Evolutionary conservation across 2,113 vertebrate species (phyloP).

Genomic region (Nycticryphes semicollaris): DNA sequence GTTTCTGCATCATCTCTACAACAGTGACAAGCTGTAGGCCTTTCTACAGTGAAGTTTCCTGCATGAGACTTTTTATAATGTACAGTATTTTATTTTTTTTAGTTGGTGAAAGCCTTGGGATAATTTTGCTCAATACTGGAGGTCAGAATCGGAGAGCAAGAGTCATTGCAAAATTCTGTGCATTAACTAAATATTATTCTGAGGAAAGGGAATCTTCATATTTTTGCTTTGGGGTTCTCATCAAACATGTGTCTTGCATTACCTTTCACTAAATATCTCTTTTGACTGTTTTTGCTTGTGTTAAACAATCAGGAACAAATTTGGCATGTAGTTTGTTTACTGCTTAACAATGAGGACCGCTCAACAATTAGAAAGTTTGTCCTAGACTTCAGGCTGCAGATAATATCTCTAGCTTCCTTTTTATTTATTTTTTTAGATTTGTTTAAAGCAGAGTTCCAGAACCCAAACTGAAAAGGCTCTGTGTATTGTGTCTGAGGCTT

Average conservation of each 20-base stretch:
- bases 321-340: slow-evolving; percentile 48
- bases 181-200: slow-evolving; percentile 24
- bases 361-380: slow-evolving; percentile 49
- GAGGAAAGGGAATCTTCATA: not conserved
- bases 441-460: slow-evolving; percentile 37
- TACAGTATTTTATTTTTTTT: not conserved
- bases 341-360: slow-evolving; percentile 37
- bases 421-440: not conserved
- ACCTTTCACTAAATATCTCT: slow-evolving; percentile 15
- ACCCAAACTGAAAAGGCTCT: slow-evolving; percentile 18
- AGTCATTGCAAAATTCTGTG: slow-evolving; percentile 22
- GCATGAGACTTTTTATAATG: not conserved
- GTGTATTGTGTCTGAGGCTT: slow-evolving; percentile 33
- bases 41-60: not conserved
- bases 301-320: slow-evolving; percentile 56
- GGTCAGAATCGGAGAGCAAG: not conserved
- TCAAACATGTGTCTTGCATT: slow-evolving; percentile 61
- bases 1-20: not conserved
- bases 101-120: not conserved
- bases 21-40: not conserved
- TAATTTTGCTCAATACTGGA: not conserved
- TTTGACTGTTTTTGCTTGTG: slow-evolving; percentile 33
- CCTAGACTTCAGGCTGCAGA: slow-evolving; percentile 29
- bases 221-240: slow-evolving; percentile 40
- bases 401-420: slow-evolving; percentile 47